These are phyloP conservation scores for Thyatira batis DNA, from an alignment of 2,888 invertebrate species.

Conservation along the genomic window DNA sequence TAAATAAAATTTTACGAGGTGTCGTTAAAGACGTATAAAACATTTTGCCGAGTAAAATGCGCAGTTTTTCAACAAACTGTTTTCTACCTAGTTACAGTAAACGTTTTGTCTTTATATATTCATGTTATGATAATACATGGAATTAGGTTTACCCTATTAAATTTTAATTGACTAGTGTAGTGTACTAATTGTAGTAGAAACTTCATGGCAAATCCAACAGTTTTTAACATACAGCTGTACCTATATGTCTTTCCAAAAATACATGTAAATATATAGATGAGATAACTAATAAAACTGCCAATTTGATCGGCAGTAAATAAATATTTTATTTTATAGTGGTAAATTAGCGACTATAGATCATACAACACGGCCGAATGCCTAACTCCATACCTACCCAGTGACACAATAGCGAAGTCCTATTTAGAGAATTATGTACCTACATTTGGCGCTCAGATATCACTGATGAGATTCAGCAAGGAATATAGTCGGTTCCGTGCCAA, in stretches of 20 bases:
- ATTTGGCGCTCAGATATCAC: conserved; percentile 53
- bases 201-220: too few species aligned
- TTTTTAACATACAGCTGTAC: too few species aligned
- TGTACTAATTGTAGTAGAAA: too few species aligned
- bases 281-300: too few species aligned
- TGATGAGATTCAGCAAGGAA: conserved; percentile 47
- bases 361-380: too few species aligned
- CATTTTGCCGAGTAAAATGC: conserved; percentile 28
- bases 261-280: too few species aligned
- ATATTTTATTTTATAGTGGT: too few species aligned
- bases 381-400: background rate
- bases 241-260: too few species aligned
- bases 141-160: too few species aligned
- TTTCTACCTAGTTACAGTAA: conserved; percentile 22
- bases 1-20: conserved; percentile 42
- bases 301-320: too few species aligned
- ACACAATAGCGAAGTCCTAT: conserved; percentile 27
- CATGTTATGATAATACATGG: background rate
- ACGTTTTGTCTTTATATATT: conserved; percentile 14
- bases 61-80: conserved; percentile 33
- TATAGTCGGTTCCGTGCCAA: conserved; percentile 62
- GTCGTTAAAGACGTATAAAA: conserved; percentile 40
- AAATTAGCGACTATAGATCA: too few species aligned
- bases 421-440: conserved; percentile 49
- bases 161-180: too few species aligned